Percentiles rank a stretch among this genome's conserved stretches.
phyloP scores from a whole-genome alignment of 2,797 vertebrate species.

The Cryptoprocta ferox region DNA sequence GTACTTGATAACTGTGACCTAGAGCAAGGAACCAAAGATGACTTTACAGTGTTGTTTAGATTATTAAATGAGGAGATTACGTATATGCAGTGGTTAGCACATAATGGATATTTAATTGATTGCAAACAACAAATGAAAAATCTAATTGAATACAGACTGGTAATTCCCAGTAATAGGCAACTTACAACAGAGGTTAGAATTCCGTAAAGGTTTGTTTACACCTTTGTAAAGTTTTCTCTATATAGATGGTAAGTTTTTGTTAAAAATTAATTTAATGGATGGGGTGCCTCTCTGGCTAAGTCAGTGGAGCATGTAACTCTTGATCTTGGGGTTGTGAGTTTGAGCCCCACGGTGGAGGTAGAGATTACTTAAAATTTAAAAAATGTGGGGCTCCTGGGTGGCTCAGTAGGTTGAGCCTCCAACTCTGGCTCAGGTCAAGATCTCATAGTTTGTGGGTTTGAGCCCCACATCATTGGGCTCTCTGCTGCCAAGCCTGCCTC shows the following conservation, averaged over 20 bases:
- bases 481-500: too few relatives aligned
- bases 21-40: background rate
- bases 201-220: background rate
- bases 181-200: background rate
- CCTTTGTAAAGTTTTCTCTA: background rate
- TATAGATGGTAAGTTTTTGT: background rate
- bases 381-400: too few relatives aligned
- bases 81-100: background rate
- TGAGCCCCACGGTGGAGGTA: too few relatives aligned
- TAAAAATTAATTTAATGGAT: background rate
- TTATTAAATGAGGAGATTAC: background rate
- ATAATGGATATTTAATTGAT: background rate
- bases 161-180: background rate
- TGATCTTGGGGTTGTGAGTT: too few relatives aligned
- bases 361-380: too few relatives aligned
- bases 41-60: background rate
- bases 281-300: too few relatives aligned
- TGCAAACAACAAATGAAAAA: slow-evolving; percentile 5
- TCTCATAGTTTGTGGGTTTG: too few relatives aligned
- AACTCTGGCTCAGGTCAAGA: too few relatives aligned
- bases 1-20: background rate
- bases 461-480: too few relatives aligned
- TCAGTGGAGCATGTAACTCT: too few relatives aligned
- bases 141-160: background rate
- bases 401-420: too few relatives aligned